Conservation (phyloP, 2,888 invertebrate genomes). For the Clunio marinus region DNA sequence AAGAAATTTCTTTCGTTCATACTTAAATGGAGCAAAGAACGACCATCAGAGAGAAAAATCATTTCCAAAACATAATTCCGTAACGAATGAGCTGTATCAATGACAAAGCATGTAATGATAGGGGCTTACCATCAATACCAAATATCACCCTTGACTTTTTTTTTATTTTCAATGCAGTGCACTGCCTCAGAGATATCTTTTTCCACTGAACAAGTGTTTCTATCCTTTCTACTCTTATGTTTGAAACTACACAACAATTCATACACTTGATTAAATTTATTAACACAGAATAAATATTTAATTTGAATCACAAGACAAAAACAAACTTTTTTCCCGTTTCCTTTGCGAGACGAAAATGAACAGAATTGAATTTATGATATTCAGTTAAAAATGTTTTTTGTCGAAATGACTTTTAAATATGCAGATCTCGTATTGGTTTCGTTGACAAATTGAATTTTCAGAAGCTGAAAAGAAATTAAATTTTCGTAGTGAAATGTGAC, state of each 20-base stretch:
- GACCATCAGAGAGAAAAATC: no score
- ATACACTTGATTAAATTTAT: background rate
- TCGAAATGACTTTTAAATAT: conserved; percentile 22
- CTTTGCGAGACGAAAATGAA: background rate
- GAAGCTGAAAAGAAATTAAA: conserved; percentile 13
- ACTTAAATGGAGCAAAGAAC: no score
- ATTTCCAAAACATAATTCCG: no score
- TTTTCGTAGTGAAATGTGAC: conserved; percentile 29
- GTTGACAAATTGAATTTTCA: conserved; percentile 34
- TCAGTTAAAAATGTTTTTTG: background rate
- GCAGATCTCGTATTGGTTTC: conserved; percentile 20
- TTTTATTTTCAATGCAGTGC: no score
- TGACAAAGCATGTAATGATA: background rate
- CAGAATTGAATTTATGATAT: background rate
- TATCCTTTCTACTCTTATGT: background rate
- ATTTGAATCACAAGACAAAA: background rate
- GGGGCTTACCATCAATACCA: background rate
- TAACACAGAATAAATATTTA: conserved; percentile 7
- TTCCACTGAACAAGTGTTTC: no score
- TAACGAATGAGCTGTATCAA: background rate
- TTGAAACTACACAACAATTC: background rate
- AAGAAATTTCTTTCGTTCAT: no score
- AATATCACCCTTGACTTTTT: no score
- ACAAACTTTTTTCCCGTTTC: no score
- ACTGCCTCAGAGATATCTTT: no score